A percentile compares a stretch with the other conserved stretches of the same genome.
phyloP scores from a whole-genome alignment of 2,797 vertebrate genomes.

The Bucorvus abyssinicus region DNA sequence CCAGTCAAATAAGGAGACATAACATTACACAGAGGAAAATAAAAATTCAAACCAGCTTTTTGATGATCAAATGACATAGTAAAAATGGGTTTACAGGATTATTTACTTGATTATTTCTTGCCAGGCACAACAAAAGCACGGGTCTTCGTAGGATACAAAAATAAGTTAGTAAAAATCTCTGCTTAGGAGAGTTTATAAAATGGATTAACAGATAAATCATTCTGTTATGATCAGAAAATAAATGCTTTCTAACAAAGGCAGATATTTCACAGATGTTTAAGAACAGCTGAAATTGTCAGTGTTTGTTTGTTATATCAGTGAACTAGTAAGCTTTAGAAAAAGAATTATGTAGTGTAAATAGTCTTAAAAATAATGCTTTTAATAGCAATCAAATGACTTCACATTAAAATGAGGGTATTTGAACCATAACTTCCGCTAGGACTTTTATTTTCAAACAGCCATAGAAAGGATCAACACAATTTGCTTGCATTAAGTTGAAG shows the following conservation, averaged over 20 bases:
- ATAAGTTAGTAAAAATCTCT: not conserved
- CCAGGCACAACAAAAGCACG: not conserved
- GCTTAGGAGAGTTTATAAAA: not conserved
- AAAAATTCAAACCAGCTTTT: not conserved
- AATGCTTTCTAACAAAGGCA: not conserved
- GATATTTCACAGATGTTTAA: not conserved
- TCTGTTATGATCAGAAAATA: not conserved
- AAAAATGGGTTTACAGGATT: not conserved
- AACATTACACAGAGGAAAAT: rapidly evolving
- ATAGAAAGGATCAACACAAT: not conserved
- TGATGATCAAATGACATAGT: not conserved
- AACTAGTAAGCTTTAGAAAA: not conserved
- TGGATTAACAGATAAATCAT: not conserved
- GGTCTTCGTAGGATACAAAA: not conserved
- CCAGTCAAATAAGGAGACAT: not conserved
- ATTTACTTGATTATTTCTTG: not conserved
- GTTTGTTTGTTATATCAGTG: not conserved
- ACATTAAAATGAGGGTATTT: not conserved
- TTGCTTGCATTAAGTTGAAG: not conserved
- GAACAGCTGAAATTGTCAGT: not conserved
- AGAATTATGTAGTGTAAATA: not conserved
- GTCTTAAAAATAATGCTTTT: not conserved
- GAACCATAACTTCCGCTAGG: not conserved
- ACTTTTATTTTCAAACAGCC: not conserved
- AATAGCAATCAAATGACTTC: not conserved